phyloP scores from a whole-genome alignment of 2,797 vertebrate genomes.

The Cyprinella venusta region DNA sequence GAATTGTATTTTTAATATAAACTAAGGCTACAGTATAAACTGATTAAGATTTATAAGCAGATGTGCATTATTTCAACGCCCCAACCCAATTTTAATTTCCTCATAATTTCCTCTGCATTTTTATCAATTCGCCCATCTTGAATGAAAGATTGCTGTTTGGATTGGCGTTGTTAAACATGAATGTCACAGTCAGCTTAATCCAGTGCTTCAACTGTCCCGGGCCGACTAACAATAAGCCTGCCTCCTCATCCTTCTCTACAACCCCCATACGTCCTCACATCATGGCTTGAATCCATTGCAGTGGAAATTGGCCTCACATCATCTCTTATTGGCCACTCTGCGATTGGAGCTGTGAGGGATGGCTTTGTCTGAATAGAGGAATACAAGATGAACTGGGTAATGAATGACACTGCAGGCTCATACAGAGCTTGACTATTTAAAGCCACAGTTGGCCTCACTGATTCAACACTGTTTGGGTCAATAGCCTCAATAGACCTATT shows the following conservation, averaged over 20 bases:
- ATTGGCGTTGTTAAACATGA: constrained; percentile 26
- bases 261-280: constrained; percentile 20
- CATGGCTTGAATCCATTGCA: constrained; percentile 37
- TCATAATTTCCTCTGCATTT: neutral
- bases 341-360: constrained; percentile 18
- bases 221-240: constrained; percentile 22
- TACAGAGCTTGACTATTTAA: constrained; percentile 33
- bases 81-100: no score
- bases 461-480: constrained; percentile 32
- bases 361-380: constrained; percentile 29
- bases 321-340: constrained; percentile 23
- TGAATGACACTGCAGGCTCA: constrained; percentile 28
- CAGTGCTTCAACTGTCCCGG: constrained; percentile 6
- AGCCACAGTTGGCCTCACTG: constrained; percentile 23
- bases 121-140: neutral
- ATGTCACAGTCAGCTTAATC: constrained; percentile 45
- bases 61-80: no score
- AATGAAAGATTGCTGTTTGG: constrained; percentile 8
- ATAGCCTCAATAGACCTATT: constrained; percentile 23
- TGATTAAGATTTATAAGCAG: no score
- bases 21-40: no score
- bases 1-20: no score
- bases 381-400: constrained; percentile 49
- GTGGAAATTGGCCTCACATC: constrained; percentile 41
- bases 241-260: constrained; percentile 10